Base-by-base conservation (phyloP, 2,888 invertebrate species). In the Drosophila anomalata region DNA sequence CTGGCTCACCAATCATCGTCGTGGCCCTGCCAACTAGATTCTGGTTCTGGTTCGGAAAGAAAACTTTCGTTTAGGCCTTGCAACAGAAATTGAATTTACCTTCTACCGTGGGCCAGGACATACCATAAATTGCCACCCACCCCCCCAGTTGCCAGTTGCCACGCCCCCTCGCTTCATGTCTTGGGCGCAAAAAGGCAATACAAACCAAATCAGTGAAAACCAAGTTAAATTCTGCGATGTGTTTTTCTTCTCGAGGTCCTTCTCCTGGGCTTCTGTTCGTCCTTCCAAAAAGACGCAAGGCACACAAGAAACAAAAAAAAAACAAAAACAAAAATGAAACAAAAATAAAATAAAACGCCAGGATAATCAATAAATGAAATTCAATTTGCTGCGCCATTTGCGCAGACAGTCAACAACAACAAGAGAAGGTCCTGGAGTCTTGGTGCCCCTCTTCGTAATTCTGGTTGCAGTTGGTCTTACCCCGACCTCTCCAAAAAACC, bases 301-400 rank as follows among this genome's bases (percentile, higher is more conserved):
- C 29, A 29, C 9, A n/a, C 41, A 31, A n/a, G 41, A 61, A 60
- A 60, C 57, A 51, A 68, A 67, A 59, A 48, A 59, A 67, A 85
- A 87, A 84, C 78, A 77, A 87, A 87, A 88, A 14, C 14, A 14
- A 14, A 14, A n/a, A n/a, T n/a, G 41, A 61, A 60, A 60, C 57
- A 51, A 68, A 67, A 59, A 48, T 61, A 67, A 85, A 87, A 84
- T 80, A 77, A 87, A 87, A 88, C 77, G 77, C 76, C 82, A 87
- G 81, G 85, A 87, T 84, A 85, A 88, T 87, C 87, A 86, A 88
- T 88, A 85, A 85, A 87, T 85, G 87, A 85, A 84, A 84, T 87
- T 84, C 84, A 84, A 84, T 88, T 89, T 89, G 81, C 89, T 90
- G 89, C 85, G 86, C 89, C 87, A 82, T 79, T 88, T 86, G 88